Conservation (phyloP, 2,888 invertebrate species). For the Mesorhabditis belari region DNA sequence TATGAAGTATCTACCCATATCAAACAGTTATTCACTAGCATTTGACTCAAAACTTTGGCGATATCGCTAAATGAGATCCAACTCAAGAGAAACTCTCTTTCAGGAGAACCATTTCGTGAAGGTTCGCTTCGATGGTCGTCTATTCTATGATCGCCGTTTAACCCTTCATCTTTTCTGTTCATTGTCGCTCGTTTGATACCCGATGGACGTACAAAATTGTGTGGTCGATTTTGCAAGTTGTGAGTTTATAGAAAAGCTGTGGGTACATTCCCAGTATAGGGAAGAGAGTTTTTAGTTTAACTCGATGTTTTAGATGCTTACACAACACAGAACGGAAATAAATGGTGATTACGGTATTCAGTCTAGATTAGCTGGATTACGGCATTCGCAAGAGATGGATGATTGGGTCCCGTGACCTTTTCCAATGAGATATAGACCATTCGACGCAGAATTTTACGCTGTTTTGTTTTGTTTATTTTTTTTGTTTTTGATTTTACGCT, state of each 20-base stretch:
- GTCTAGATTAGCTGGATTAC: conserved; percentile 65
- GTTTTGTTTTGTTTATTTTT: too few species aligned
- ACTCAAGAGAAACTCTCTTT: background rate
- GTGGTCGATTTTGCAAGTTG: conserved; percentile 52
- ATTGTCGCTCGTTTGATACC: conserved; percentile 50
- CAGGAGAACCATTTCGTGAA: conserved; percentile 47
- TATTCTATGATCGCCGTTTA: conserved; percentile 48
- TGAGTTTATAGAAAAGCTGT: conserved; percentile 20
- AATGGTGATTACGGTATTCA: conserved; percentile 62
- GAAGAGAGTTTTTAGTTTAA: background rate
- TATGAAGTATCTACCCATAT: too few species aligned
- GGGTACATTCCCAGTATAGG: too few species aligned
- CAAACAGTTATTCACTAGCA: too few species aligned
- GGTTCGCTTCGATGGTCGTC: conserved; percentile 48
- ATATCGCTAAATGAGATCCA: too few species aligned
- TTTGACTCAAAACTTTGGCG: too few species aligned
- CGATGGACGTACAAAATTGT: conserved; percentile 52
- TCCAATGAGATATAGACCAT: too few species aligned
- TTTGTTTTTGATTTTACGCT: too few species aligned
- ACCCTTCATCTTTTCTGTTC: conserved; percentile 51
- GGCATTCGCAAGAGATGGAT: too few species aligned
- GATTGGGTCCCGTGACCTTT: too few species aligned
- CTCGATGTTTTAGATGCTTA: conserved; percentile 76
- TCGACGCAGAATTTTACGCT: too few species aligned
- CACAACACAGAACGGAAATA: conserved; percentile 89